Evolutionary conservation across 2,888 invertebrate genomes (phyloP).

Genomic region (Synanthedon myopaeformis): DNA sequence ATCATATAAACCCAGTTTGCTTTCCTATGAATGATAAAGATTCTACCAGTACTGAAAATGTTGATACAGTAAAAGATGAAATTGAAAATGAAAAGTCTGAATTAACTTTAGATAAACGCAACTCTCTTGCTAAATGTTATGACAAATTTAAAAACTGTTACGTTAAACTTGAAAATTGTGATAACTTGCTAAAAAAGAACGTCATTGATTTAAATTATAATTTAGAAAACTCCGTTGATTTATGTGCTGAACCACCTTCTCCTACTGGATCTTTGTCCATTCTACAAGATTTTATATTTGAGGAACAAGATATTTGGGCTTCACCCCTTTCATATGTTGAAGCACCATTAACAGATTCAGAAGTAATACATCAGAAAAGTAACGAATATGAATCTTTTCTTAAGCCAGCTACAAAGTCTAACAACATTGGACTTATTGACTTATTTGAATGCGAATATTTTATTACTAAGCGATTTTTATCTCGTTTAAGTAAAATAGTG

Average conservation of each 20-base stretch:
- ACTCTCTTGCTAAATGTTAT: neutral
- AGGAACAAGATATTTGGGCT: neutral
- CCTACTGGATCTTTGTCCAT: neutral
- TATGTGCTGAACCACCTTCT: neutral
- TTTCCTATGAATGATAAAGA: too few relatives aligned
- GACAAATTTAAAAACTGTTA: neutral
- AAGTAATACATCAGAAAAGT: too few relatives aligned
- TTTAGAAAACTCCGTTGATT: neutral
- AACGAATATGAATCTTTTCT: too few relatives aligned
- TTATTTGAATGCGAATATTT: too few relatives aligned
- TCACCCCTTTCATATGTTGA: too few relatives aligned
- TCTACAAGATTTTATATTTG: neutral
- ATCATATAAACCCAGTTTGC: slow-evolving; percentile 4
- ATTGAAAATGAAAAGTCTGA: neutral
- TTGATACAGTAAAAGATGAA: neutral
- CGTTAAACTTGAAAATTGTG: neutral
- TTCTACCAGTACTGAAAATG: neutral
- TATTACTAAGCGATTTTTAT: too few relatives aligned
- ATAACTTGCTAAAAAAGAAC: neutral
- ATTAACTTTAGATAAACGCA: neutral
- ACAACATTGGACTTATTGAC: too few relatives aligned
- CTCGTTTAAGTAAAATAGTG: too few relatives aligned
- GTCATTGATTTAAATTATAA: neutral
- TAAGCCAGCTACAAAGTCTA: too few relatives aligned
- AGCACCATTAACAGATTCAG: too few relatives aligned